Conservation (phyloP, 2,797 vertebrate genomes). For the Rhinophrynus dorsalis region DNA sequence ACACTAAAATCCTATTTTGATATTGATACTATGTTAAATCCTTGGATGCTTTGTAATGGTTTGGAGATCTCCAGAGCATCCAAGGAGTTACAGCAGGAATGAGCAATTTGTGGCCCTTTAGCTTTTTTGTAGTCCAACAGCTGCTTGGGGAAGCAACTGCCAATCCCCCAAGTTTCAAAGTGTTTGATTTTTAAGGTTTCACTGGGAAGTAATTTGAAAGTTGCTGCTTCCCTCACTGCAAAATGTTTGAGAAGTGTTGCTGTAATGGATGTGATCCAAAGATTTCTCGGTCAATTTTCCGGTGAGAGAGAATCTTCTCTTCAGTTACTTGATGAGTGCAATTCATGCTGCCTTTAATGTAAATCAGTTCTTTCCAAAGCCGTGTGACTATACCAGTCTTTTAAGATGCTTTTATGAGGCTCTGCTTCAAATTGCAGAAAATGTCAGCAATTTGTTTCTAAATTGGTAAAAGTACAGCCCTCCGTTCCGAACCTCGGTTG, state of each 20-base stretch:
- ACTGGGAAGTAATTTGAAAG: no score
- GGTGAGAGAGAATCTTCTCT: not conserved
- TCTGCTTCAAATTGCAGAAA: constrained; percentile 21
- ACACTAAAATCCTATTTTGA: no score
- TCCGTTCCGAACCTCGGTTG: not conserved
- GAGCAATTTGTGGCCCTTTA: no score
- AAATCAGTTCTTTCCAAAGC: constrained; percentile 1
- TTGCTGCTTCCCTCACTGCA: no score
- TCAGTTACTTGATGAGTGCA: not conserved
- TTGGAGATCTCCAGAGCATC: no score
- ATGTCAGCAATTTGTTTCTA: constrained; percentile 23
- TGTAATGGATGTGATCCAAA: no score
- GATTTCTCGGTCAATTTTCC: constrained; percentile 1
- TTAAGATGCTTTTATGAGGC: not conserved
- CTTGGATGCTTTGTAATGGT: not conserved
- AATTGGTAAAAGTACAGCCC: constrained; percentile 4
- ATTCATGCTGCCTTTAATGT: constrained; percentile 3
- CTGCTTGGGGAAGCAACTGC: no score
- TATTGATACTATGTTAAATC: not conserved
- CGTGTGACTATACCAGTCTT: not conserved
- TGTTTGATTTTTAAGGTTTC: no score
- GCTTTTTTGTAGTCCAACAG: no score
- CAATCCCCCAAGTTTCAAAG: no score
- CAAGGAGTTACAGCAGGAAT: no score
- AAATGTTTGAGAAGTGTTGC: no score